Percentiles rank a stretch among this genome's conserved stretches.
These are phyloP conservation scores for Nomia melanderi DNA, from an alignment of 1,140 invertebrate genomes.

Conservation along the genomic window DNA sequence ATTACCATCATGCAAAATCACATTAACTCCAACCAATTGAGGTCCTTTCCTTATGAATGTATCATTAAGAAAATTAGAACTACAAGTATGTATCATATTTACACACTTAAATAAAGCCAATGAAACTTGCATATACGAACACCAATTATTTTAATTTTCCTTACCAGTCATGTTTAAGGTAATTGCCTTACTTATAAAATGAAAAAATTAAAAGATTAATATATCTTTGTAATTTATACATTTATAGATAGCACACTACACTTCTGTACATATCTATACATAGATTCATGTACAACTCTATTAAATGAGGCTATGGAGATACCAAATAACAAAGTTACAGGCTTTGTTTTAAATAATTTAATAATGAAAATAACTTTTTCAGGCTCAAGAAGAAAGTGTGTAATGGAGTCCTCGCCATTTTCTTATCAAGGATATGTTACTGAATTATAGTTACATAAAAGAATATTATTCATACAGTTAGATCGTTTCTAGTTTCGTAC, in stretches of 20 bases:
- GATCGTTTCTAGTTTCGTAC: not conserved
- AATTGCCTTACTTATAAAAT: not conserved
- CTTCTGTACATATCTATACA: not conserved
- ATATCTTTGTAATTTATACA: not conserved
- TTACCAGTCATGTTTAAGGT: not conserved
- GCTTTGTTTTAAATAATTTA: not conserved
- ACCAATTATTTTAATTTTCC: constrained; percentile 17
- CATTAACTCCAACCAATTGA: too few species aligned
- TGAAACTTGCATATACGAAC: not conserved
- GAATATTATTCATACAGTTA: not conserved
- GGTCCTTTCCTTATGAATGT: not conserved
- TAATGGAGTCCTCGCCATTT: not conserved
- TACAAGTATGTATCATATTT: constrained; percentile 11
- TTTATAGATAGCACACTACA: not conserved
- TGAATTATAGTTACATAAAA: not conserved
- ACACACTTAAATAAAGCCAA: constrained; percentile 12
- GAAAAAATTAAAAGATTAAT: not conserved
- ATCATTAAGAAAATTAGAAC: not conserved
- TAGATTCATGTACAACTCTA: not conserved
- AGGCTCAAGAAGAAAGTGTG: constrained; percentile 22
- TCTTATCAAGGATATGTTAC: not conserved
- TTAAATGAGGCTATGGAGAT: not conserved
- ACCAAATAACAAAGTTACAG: not conserved
- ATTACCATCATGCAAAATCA: too few species aligned
- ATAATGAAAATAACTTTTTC: constrained; percentile 24